Conservation (phyloP, 1,140 invertebrate genomes). For the Pseudomyrmex flavicornis region DNA sequence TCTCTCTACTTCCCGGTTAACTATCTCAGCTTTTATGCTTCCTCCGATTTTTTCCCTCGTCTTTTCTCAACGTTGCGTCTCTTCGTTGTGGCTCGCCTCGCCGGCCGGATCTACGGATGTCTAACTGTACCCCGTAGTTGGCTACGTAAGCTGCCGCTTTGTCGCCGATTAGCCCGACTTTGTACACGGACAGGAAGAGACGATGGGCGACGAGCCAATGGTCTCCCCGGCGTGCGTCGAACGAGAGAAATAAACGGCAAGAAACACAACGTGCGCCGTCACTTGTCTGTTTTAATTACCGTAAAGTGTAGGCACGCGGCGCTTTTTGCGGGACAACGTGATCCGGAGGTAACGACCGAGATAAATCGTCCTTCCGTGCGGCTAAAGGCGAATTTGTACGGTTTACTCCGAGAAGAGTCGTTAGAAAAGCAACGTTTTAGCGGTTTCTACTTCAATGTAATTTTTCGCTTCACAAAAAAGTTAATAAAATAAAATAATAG, state of each 20-base stretch:
- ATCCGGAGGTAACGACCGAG: background rate
- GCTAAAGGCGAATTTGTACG: background rate
- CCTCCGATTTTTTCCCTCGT: constrained; percentile 25
- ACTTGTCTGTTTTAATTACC: constrained; percentile 58
- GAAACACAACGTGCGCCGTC: constrained; percentile 26
- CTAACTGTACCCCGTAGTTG: constrained; percentile 70
- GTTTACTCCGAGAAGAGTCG: background rate
- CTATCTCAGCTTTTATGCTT: constrained; percentile 17
- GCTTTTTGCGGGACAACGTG: constrained; percentile 17
- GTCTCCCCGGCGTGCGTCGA: constrained; percentile 7
- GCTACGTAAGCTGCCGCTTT: constrained; percentile 56
- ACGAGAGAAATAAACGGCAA: constrained; percentile 48
- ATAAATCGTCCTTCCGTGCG: background rate
- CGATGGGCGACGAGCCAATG: constrained; percentile 25
- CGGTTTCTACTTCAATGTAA: too few relatives aligned
- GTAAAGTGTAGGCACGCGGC: constrained; percentile 26
- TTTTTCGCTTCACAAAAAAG: too few relatives aligned
- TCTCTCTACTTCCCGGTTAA: constrained; percentile 8
- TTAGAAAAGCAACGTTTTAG: too few relatives aligned
- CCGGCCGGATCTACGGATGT: constrained; percentile 53
- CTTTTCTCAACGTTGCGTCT: constrained; percentile 20
- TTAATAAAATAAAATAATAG: too few relatives aligned
- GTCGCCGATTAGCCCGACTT: constrained; percentile 62
- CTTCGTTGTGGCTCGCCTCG: constrained; percentile 47
- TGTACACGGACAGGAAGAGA: constrained; percentile 39